These are phyloP conservation scores for Luperina nickerlii DNA, from an alignment of 2,888 invertebrate species.

Conservation along the genomic window DNA sequence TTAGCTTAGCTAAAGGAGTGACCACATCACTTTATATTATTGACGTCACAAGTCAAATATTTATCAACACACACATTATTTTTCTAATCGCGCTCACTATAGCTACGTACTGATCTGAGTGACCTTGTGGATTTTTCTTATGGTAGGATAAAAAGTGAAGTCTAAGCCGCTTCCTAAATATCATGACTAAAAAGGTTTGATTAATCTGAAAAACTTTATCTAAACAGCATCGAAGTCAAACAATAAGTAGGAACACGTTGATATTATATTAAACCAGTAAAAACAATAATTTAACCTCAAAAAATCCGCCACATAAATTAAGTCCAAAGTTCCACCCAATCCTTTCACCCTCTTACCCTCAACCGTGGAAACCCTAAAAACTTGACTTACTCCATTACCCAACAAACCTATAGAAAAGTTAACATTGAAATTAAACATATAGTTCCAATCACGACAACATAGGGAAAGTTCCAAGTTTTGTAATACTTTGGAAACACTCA, in stretches of 20 bases:
- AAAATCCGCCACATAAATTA: not conserved
- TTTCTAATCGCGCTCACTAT: too few relatives aligned
- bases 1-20: not conserved
- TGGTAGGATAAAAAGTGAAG: not conserved
- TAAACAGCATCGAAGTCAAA: not conserved
- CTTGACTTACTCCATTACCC: not conserved
- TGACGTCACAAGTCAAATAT: not conserved
- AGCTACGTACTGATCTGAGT: not conserved
- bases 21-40: not conserved
- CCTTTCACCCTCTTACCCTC: not conserved
- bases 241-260: not conserved
- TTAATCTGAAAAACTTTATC: too few relatives aligned
- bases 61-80: not conserved
- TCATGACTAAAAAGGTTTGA: not conserved
- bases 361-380: slow-evolving; percentile 16
- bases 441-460: slow-evolving; percentile 16
- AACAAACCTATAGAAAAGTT: slow-evolving; percentile 8
- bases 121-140: not conserved
- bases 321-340: slow-evolving; percentile 8
- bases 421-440: slow-evolving; percentile 6
- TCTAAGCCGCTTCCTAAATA: not conserved
- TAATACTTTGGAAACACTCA: slow-evolving; percentile 24
- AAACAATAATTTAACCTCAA: not conserved
- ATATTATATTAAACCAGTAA: not conserved
- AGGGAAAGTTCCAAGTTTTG: slow-evolving; percentile 2